Evolutionary conservation across 1,140 invertebrate genomes (phyloP), one percentile per base, ranked within the genome.

Genomic region (Callitettix versicolor): DNA sequence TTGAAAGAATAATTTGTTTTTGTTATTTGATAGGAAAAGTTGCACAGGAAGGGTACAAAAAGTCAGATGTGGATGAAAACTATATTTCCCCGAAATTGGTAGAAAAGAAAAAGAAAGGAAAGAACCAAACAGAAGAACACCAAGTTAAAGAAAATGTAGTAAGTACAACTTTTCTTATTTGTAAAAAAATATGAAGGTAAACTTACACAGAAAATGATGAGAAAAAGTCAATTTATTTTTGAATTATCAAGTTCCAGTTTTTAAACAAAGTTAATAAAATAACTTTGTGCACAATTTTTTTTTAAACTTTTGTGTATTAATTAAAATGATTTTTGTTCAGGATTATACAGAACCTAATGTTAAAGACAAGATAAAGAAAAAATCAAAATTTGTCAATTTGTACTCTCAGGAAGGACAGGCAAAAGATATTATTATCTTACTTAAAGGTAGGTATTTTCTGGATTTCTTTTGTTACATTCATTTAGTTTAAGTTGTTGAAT

Each of bases 321-420:
- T 42, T 44, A 55, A 44, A 26, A 6, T 21, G 26, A 47, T 36
- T 5, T 30, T 67, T 56, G 3, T 57, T 54, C 30, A 57, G 53
- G 15, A 67, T 24, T 53, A 57, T 41, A 55, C 56, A 22, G 51
- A 48, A 34, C 69, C 72, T 11, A 2, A 51, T 18, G 30, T 33
- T 24, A 71, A 74, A 12, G 65, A 62, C 33, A 64, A 70, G 40
- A 66, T 65, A 7, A 88, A 84, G 63, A 88, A 87, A 62, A 85
- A 86, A 60, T 73, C 74, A 1, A 89, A 88, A 68, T 89, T 77
- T 74, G 78, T 87, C 0, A 85, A 81, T 64, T 66, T 90, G 38
- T 89, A 84, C 69, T 78, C 80, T 14, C 75, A 79, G 60, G 84
- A 89, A 66, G 85, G 84, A 1, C 77, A 79, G 57, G 69, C 78